Evolutionary conservation across 2,113 vertebrate genomes (phyloP).

Genomic region (Crypturellus undulatus): DNA sequence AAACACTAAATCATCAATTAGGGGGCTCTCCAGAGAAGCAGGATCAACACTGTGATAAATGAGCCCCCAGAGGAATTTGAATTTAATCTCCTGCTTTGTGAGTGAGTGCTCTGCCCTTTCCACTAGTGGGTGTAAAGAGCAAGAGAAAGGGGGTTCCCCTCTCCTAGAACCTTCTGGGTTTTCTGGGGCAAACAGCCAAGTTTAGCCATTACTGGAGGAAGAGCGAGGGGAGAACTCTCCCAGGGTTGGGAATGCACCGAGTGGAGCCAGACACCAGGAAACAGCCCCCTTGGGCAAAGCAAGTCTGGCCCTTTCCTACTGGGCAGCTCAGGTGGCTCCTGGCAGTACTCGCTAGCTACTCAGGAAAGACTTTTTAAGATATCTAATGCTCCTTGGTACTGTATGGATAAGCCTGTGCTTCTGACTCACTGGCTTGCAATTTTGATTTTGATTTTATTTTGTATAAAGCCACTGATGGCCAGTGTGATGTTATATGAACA

Average conservation of each 20-base stretch:
- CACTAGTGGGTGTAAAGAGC: not conserved
- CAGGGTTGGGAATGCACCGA: not conserved
- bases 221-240: not conserved
- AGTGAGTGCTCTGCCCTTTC: not conserved
- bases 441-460: not conserved
- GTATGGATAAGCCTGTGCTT: not conserved
- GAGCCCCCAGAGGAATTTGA: not conserved
- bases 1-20: too few relatives aligned
- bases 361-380: not conserved
- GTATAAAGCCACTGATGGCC: not conserved
- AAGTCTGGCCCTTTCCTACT: not conserved
- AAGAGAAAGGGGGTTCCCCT: not conserved
- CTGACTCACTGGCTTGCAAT: not conserved
- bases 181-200: not conserved
- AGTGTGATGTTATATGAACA: not conserved
- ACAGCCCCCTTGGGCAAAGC: not conserved
- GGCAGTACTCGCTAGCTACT: not conserved
- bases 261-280: not conserved
- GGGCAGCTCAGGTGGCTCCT: not conserved
- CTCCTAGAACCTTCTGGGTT: not conserved
- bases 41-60: fast-evolving
- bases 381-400: not conserved
- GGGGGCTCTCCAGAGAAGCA: not conserved
- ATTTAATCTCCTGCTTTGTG: too few relatives aligned
- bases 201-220: too few relatives aligned